Conservation (phyloP, 2,888 invertebrate genomes). For the Hedya salicella region DNA sequence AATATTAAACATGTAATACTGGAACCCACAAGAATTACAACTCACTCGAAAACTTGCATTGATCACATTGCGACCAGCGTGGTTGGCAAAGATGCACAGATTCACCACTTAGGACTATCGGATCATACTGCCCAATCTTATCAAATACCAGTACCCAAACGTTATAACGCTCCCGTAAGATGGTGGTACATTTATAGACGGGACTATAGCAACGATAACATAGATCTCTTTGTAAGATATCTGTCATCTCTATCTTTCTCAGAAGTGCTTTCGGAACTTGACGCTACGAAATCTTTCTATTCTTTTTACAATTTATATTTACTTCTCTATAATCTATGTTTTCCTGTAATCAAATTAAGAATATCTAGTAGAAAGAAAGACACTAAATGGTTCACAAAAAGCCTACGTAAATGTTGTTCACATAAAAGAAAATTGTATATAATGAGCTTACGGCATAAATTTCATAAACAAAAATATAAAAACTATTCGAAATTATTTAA, state of each 20-base stretch:
- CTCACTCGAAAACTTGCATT: not conserved
- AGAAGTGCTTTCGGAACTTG: constrained; percentile 4
- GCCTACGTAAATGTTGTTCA: too few relatives aligned
- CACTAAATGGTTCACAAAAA: too few relatives aligned
- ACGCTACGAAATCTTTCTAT: not conserved
- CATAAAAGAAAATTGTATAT: too few relatives aligned
- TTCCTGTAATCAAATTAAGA: too few relatives aligned
- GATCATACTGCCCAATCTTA: constrained; percentile 12
- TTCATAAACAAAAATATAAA: too few relatives aligned
- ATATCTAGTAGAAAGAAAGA: too few relatives aligned
- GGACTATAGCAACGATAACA: not conserved
- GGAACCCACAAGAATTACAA: too few relatives aligned
- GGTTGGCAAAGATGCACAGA: not conserved
- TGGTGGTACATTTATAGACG: constrained; percentile 9
- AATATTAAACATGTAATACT: too few relatives aligned
- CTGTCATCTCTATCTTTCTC: constrained; percentile 1
- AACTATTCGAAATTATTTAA: too few relatives aligned
- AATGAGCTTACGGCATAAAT: too few relatives aligned
- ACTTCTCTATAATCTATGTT: too few relatives aligned
- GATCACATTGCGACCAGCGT: constrained; percentile 8
- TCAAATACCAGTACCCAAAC: constrained; percentile 13
- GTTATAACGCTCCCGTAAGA: constrained; percentile 4
- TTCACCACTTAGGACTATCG: constrained; percentile 8
- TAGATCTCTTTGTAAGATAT: not conserved
- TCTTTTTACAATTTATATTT: constrained; percentile 1